Percentiles rank a stretch among this genome's conserved stretches.
Conservation (phyloP, 2,797 vertebrate species). For the Onychomys arenicola region DNA sequence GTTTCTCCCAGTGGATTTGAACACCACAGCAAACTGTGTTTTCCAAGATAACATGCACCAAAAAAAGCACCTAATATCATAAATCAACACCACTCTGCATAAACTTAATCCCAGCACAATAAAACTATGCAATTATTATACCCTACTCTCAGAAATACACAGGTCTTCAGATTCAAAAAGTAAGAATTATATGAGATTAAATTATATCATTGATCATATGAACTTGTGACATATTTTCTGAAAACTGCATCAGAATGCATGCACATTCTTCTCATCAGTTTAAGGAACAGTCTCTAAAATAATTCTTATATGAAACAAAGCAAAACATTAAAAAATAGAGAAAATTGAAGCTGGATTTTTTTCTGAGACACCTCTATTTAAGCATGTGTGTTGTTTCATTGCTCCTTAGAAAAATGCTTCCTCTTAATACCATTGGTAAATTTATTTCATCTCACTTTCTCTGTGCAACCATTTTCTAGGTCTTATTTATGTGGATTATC, state of each 20-base stretch:
- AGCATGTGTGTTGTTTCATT: not conserved
- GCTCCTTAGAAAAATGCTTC: not conserved
- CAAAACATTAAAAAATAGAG: not conserved
- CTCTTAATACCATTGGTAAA: not conserved
- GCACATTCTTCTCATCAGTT: not conserved
- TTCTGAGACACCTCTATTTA: not conserved
- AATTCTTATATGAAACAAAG: not conserved
- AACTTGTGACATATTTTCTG: not conserved
- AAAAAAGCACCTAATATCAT: not conserved
- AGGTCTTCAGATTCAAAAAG: not conserved
- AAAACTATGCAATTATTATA: not conserved
- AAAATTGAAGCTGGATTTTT: not conserved
- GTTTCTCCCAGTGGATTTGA: not conserved
- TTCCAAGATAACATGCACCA: not conserved
- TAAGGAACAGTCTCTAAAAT: not conserved
- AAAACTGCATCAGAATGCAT: not conserved
- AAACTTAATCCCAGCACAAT: not conserved
- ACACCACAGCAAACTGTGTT: not conserved
- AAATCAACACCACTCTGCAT: not conserved
- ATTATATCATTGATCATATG: not conserved
- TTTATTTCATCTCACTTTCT: conserved; percentile 18
- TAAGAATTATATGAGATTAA: not conserved
- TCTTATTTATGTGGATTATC: not conserved
- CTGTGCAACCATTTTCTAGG: not conserved
- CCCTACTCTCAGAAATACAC: not conserved